Base-by-base conservation (phyloP, 2,113 vertebrate species). In the Argyrosomus japonicus region DNA sequence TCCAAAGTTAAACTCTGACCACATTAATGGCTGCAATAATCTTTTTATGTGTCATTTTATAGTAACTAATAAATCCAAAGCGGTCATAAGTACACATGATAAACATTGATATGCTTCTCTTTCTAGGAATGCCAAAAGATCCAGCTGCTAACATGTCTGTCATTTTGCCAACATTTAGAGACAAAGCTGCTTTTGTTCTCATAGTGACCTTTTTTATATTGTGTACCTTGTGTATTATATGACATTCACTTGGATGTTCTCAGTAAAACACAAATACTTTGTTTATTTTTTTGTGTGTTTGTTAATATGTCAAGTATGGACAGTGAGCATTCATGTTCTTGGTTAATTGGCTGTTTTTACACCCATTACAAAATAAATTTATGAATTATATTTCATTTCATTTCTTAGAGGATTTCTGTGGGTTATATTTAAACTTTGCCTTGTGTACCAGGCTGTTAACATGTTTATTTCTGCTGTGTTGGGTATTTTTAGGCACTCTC, bases 1-100 rank as follows among this genome's bases (percentile, higher is more conserved):
- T 53, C 21, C 29, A 68, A 32, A 56, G 43, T 53, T 61, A 32
- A 80, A 77, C 53, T 78, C 11, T 86, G 47, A 50, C 32, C 45
- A 25, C 7, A 19, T 40, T 57, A 70, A 77, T 75, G 1, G 21
- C 40, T 21, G 63, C 58, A 32, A 77, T 85, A 9, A 62, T 61
- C 60, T 27, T 27, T 70, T 15, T 17, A 63, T 48, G 3, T 57
- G 75, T 71, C 23, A 51, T 60, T 87, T 80, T 80, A 75, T 25
- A 43, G 36, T 25, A 48, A 75, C 53, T 47, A 21, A 57, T 80
- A 79, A 70, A 74, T 63, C 21, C 15, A 15, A 25, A 68, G 51
- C n/a, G 67, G 57, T 67, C n/a, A 68, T 43, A 29, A 58, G 57
- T 48, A 45, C 6, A 14, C 5, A 21, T 32, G 18, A 74, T 79